Conservation (phyloP, 2,888 invertebrate genomes). For the Scaptodrosophila latifasciaeformis region DNA sequence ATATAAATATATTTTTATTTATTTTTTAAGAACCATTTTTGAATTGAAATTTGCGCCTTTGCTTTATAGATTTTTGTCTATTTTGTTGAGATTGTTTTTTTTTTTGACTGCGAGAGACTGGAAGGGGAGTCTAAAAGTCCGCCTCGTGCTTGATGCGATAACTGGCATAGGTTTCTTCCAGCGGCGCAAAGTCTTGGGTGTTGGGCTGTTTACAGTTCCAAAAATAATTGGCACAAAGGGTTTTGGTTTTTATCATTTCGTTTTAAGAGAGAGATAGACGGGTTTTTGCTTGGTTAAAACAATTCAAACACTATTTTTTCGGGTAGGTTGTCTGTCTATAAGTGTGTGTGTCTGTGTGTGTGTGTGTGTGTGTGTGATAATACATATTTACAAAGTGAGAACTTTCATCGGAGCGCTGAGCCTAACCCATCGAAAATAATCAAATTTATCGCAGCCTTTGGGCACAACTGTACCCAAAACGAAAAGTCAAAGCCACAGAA, state of each 20-base stretch:
- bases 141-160: constrained; percentile 72
- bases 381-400: constrained; percentile 67
- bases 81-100: not conserved
- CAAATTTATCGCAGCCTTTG: constrained; percentile 31
- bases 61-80: not conserved
- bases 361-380: constrained; percentile 26
- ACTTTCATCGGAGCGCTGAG: constrained; percentile 28
- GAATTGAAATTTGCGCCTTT: not conserved
- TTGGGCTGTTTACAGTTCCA: constrained; percentile 57
- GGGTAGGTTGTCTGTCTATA: not conserved
- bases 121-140: constrained; percentile 56
- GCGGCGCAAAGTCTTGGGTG: constrained; percentile 67
- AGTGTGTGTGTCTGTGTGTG: constrained; percentile 16
- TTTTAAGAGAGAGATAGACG: constrained; percentile 25
- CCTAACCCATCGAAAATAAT: constrained; percentile 15
- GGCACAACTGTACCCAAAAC: constrained; percentile 34
- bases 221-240: constrained; percentile 58
- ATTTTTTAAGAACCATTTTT: constrained; percentile 23
- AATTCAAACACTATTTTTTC: constrained; percentile 3
- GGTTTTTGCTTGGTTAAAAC: constrained; percentile 33
- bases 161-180: constrained; percentile 72
- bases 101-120: not conserved
- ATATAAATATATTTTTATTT: constrained; percentile 31
- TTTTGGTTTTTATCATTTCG: constrained; percentile 23
- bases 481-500: constrained; percentile 6